Evolutionary conservation across 2,797 vertebrate genomes (phyloP), one percentile per base, ranked within the genome.

Genomic region (Danio aesculapii): DNA sequence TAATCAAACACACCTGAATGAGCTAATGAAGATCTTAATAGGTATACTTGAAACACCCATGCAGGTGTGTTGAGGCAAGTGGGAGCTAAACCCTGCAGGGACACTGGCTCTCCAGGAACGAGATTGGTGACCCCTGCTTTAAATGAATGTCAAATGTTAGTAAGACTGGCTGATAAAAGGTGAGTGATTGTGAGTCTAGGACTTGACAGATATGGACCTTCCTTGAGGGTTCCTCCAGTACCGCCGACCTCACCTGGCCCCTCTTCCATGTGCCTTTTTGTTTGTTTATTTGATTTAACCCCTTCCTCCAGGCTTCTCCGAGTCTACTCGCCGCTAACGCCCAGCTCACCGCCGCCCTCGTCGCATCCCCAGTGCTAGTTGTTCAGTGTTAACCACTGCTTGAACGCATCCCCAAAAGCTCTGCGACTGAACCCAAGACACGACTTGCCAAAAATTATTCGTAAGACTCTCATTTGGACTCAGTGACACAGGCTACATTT

Each of bases 321-420:
- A 83, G 89, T 86, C 88, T 90, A 84, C 89, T 92, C 92, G 92
- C 92, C 93, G 92, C 88, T 90, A 90, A 87, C 85, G 89, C 86
- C 86, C 88, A 87, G 90, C 88, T 90, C 85, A 81, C 87, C 92
- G 90, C 92, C 92, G 89, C 89, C 88, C 82, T 90, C 92, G 91
- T 90, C 91, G 91, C 82, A 88, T 87, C 86, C 89, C 77, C 58
- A 83, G 77, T 81, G 77, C 73, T 83, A 82, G 57, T 74, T 81
- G 85, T 84, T 84, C 73, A 69, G 86, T 87, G 84, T 84, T 86
- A 77, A 76, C 76, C 86, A 84, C 75, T 88, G 88, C 91, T 90
- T 90, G 86, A 89, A 87, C 68, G n/a, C 81, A 74, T 72, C 78
- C 75, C 59, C 49, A 14, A 72, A 79, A 72, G 63, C 76, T 49